A percentile compares a stretch with the other conserved stretches of the same genome.
These are phyloP conservation scores for Hylia prasina DNA, from an alignment of 2,113 vertebrate species.

Conservation along the genomic window DNA sequence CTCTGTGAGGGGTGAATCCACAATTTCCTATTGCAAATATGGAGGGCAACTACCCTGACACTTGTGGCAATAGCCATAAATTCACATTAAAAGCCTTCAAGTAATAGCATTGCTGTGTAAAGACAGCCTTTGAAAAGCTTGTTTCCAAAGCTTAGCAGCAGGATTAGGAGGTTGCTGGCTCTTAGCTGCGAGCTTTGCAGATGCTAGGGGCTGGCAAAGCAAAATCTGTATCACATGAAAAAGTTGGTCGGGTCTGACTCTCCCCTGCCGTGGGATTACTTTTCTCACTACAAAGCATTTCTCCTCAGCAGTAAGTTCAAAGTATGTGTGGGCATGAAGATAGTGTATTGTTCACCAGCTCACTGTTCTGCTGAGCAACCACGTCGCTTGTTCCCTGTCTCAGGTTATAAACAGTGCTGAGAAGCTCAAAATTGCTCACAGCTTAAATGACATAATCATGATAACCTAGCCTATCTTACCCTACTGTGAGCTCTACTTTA, in stretches of 20 bases:
- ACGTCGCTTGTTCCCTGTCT: not conserved
- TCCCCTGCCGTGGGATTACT: conserved; percentile 50
- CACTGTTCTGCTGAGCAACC: conserved; percentile 38
- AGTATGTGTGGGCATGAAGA: conserved; percentile 46
- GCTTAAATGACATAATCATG: not conserved
- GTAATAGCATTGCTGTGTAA: conserved; percentile 3
- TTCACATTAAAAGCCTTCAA: conserved; percentile 18
- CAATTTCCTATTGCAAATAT: not conserved
- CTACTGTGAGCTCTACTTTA: conserved; percentile 12
- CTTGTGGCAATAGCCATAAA: not conserved
- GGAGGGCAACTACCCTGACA: not conserved
- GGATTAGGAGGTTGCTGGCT: conserved; percentile 53
- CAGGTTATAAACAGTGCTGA: conserved; percentile 38
- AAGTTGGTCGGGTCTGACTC: conserved; percentile 57
- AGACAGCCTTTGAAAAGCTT: conserved; percentile 27
- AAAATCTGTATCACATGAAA: conserved; percentile 58
- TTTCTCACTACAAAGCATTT: conserved; percentile 62
- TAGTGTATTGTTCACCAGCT: conserved; percentile 42
- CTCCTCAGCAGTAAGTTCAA: conserved; percentile 47
- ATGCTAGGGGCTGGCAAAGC: conserved; percentile 49
- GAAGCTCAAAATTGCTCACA: conserved; percentile 36
- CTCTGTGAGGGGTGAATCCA: not conserved
- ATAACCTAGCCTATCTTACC: conserved; percentile 31
- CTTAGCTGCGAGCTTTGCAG: conserved; percentile 30
- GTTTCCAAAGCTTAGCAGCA: conserved; percentile 48